Percentiles rank a stretch among this genome's conserved stretches.
phyloP scores from a whole-genome alignment of 2,888 invertebrate genomes.

The Strigamia crassipes region DNA sequence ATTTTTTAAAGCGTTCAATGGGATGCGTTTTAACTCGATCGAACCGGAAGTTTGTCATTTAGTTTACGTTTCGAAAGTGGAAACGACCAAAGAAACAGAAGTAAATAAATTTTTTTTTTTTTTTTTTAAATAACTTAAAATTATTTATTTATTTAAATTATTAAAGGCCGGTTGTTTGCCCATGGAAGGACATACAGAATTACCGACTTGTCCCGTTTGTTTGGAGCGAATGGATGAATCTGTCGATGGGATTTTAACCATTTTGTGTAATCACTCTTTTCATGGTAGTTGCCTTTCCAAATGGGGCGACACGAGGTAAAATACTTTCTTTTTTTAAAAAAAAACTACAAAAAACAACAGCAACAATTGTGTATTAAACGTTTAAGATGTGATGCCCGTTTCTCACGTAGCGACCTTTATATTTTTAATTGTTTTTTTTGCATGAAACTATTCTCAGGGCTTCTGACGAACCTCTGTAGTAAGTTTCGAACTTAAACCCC shows the following conservation, averaged over 20 bases:
- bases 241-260: constrained; percentile 94
- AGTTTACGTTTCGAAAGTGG: constrained; percentile 92
- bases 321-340: neutral
- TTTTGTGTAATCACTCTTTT: constrained; percentile 97
- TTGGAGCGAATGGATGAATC: constrained; percentile 94
- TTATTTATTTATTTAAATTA: constrained; percentile 50
- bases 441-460: constrained; percentile 45
- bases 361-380: neutral
- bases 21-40: constrained; percentile 87
- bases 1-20: constrained; percentile 92
- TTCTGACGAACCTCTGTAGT: constrained; percentile 44
- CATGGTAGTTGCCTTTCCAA: constrained; percentile 93
- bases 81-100: constrained; percentile 75
- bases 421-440: constrained; percentile 46
- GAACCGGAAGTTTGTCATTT: constrained; percentile 92
- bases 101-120: no score
- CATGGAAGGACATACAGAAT: constrained; percentile 79
- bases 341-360: neutral
- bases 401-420: constrained; percentile 31
- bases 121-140: no score
- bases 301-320: constrained; percentile 85
- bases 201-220: constrained; percentile 97
- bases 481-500: constrained; percentile 30
- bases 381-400: neutral
- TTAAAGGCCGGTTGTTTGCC: constrained; percentile 60